phyloP scores from a whole-genome alignment of 2,797 vertebrate genomes.

The Chelonia mydas region DNA sequence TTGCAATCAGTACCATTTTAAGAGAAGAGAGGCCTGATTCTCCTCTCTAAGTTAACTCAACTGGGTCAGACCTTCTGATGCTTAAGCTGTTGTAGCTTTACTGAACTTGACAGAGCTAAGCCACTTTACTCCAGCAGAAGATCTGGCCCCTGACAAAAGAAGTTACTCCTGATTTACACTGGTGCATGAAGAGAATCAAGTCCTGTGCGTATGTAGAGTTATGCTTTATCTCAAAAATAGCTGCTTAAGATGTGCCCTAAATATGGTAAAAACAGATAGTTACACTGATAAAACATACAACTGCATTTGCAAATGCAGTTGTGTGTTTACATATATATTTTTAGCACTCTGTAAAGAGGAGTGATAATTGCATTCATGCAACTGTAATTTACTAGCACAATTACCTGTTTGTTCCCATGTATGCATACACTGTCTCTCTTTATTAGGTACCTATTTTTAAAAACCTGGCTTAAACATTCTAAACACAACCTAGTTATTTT shows the following conservation, averaged over 20 bases:
- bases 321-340: neutral
- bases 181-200: neutral
- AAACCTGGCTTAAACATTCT: neutral
- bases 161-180: neutral
- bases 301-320: neutral
- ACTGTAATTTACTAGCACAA: neutral
- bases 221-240: neutral
- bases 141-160: neutral
- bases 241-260: neutral
- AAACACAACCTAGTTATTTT: neutral
- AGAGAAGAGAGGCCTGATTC: neutral
- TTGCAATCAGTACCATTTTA: neutral
- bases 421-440: neutral
- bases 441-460: neutral
- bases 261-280: neutral
- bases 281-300: neutral
- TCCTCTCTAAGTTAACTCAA: neutral
- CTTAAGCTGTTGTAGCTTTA: neutral
- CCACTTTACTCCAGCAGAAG: neutral
- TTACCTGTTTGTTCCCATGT: neutral
- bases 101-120: neutral
- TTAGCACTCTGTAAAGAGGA: neutral
- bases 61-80: neutral
- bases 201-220: neutral
- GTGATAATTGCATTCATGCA: neutral